A percentile compares a stretch with the other conserved stretches of the same genome.
These are phyloP conservation scores for Drusus annulatus DNA, from an alignment of 1,140 invertebrate species.

Conservation along the genomic window DNA sequence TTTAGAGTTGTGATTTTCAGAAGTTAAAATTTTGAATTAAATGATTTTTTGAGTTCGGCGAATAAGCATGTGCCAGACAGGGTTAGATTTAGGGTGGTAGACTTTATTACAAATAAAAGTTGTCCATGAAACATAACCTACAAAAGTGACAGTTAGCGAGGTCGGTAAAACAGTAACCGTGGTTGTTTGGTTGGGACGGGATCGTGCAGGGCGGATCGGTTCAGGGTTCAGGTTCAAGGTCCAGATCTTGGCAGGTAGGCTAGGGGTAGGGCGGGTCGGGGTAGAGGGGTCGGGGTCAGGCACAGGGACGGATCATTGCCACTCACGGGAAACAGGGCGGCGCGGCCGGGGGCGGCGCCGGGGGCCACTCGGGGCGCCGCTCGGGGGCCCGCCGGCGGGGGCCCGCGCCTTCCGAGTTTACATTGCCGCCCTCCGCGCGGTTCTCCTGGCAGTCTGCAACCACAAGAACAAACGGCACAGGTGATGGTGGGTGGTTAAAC, in stretches of 20 bases:
- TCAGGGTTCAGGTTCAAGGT: too few relatives aligned
- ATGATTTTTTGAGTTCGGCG: too few relatives aligned
- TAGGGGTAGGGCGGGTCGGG: too few relatives aligned
- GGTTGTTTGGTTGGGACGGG: background rate
- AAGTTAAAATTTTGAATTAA: too few relatives aligned
- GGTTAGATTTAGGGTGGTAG: too few relatives aligned
- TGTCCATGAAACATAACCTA: background rate
- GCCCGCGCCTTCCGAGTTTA: constrained; percentile 66
- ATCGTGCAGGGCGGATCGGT: background rate
- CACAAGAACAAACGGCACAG: constrained; percentile 45
- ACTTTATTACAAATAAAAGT: too few relatives aligned
- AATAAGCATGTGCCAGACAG: too few relatives aligned
- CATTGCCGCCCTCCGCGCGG: constrained; percentile 69
- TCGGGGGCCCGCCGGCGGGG: constrained; percentile 59
- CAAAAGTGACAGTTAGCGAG: constrained; percentile 5
- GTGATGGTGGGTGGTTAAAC: constrained; percentile 10
- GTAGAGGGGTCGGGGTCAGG: constrained; percentile 23
- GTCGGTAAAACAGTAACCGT: constrained; percentile 30
- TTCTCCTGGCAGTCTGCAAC: constrained; percentile 69
- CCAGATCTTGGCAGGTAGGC: too few relatives aligned
- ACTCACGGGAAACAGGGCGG: constrained; percentile 60
- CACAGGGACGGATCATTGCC: constrained; percentile 57
- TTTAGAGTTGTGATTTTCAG: too few relatives aligned
- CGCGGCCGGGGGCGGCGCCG: constrained; percentile 27
- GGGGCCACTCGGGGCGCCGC: constrained; percentile 59